Percentiles rank a stretch among this genome's conserved stretches.
Evolutionary conservation across 1,140 invertebrate genomes (phyloP).

Genomic region (Spodoptera frugiperda): DNA sequence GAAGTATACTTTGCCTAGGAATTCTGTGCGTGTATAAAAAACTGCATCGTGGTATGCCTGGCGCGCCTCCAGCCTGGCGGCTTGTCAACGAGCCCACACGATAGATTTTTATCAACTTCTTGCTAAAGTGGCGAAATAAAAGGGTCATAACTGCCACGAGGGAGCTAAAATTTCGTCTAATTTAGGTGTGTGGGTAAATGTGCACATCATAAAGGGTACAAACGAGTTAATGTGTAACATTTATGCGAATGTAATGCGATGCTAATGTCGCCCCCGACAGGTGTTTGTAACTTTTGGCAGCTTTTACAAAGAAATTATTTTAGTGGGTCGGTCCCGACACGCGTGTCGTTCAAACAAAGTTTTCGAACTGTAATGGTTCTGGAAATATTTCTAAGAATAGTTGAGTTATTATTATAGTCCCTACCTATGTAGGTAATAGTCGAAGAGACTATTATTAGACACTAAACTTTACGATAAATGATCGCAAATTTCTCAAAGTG

Average conservation of each 20-base stretch:
- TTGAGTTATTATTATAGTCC: background rate
- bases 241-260: slow-evolving; percentile 43
- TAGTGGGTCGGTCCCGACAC: background rate
- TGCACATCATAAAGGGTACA: slow-evolving; percentile 28
- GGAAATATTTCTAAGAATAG: background rate
- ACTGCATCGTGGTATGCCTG: slow-evolving; percentile 57
- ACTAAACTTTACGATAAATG: background rate
- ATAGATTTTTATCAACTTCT: slow-evolving; percentile 44
- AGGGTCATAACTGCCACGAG: slow-evolving; percentile 37
- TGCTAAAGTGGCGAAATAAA: slow-evolving; percentile 46
- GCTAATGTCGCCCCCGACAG: slow-evolving; percentile 41
- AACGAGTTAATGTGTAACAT: slow-evolving; percentile 35
- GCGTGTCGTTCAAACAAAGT: slow-evolving; percentile 22
- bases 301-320: slow-evolving; percentile 28
- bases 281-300: slow-evolving; percentile 32
- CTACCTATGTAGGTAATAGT: background rate
- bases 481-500: background rate
- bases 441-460: background rate
- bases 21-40: slow-evolving; percentile 70
- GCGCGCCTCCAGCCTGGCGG: slow-evolving; percentile 61
- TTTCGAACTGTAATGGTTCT: background rate
- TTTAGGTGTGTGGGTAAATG: slow-evolving; percentile 12
- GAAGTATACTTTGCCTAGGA: slow-evolving; percentile 60
- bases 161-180: slow-evolving; percentile 23
- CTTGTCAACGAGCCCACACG: slow-evolving; percentile 55